A percentile compares a stretch with the other conserved stretches of the same genome.
Conservation (phyloP, 2,113 vertebrate genomes). For the Corythoichthys intestinalis region DNA sequence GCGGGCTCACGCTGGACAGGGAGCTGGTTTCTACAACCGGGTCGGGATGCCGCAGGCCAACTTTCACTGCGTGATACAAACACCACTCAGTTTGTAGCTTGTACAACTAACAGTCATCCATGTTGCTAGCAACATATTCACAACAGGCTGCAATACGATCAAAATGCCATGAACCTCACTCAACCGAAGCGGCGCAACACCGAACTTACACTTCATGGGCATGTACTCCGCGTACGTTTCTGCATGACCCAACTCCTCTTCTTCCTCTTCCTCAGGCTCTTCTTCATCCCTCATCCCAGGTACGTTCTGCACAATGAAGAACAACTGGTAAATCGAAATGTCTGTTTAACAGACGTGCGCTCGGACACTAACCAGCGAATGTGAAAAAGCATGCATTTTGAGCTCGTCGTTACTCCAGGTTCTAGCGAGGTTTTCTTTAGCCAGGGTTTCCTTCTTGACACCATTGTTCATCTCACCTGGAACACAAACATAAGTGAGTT, state of each 20-base stretch:
- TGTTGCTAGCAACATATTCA: background rate
- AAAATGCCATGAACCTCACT: background rate
- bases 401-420: constrained; percentile 90
- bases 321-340: background rate
- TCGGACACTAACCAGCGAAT: constrained; percentile 59
- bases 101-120: background rate
- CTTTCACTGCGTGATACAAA: constrained; percentile 76
- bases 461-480: constrained; percentile 92
- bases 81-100: constrained; percentile 1
- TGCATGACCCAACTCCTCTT: constrained; percentile 95
- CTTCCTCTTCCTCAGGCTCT: constrained; percentile 95
- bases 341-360: background rate
- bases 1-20: constrained; percentile 91
- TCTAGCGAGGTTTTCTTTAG: constrained; percentile 84
- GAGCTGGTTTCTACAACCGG: constrained; percentile 98
- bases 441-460: constrained; percentile 88
- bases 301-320: constrained; percentile 73
- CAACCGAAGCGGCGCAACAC: background rate
- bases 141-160: background rate
- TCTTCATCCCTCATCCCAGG: constrained; percentile 90
- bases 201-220: constrained; percentile 90
- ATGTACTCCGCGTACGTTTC: constrained; percentile 98
- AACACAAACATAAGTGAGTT: constrained; percentile 34
- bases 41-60: constrained; percentile 92
- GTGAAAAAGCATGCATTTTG: constrained; percentile 88